Base-by-base conservation (phyloP, 2,888 invertebrate genomes). In the Galerucella nymphaeae region DNA sequence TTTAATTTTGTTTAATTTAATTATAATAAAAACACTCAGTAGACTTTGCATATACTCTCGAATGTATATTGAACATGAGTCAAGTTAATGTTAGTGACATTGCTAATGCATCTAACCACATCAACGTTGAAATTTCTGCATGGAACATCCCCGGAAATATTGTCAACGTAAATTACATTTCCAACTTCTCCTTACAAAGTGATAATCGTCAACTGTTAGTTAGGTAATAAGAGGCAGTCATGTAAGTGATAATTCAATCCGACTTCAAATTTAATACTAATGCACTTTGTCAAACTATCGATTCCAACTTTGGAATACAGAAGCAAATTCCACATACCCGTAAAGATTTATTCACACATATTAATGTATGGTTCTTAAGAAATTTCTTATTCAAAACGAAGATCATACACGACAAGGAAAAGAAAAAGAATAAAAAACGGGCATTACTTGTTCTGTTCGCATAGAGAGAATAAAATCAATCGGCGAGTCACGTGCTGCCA, bases 391-490 rank as follows among this genome's bases (percentile, higher is more conserved):
- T 55, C 72, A 72, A 71, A 65, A 73, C 72, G 71, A 70, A 70
- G 61, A 77, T 74, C 18, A 62, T 41, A 62, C 38, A 41, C 42
- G 11, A 9, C n/a, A 42, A 62, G 61, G 11, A 62, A 16, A 62
- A 30, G 23, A 68, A 62, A 68, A 45, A 58, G 42, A 45, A 69
- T 30, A 55, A 18, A 64, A 68, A 18, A 64, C 16, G 57, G 23
- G 41, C 71, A 79, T 80, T 83, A 83, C 84, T 83, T 83, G 83
- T 82, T 83, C 81, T 79, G 80, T 80, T 83, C 81, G 83, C 83
- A 84, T 85, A 85, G 85, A 86, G 85, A 86, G 85, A 86, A 86
- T 85, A 86, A 86, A 86, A 86, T 86, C 86, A 86, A 86, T 86
- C 85, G 86, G 80, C 84, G 80, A 84, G 86, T 86, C 86, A 86